Base-by-base conservation (phyloP, 2,888 invertebrate genomes). In the Andrena chrysosceles region DNA sequence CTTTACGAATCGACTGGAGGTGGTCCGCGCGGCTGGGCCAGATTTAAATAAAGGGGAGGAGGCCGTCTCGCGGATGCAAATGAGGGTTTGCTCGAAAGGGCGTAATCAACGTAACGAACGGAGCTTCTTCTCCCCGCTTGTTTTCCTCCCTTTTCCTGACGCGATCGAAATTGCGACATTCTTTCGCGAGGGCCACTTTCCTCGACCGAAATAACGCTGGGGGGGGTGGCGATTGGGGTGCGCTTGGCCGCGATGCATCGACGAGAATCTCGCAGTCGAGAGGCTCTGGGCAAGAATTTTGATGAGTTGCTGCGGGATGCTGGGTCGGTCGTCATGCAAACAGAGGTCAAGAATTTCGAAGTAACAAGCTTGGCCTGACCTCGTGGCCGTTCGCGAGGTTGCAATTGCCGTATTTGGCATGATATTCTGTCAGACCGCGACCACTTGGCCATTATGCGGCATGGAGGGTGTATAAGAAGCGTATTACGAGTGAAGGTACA, bases 1-100 rank as follows among this genome's bases (percentile, higher is more conserved):
- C 79, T 67, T 71, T 71, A 63, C 60, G 81, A 80, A 81, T 81
- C 70, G 68, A 67, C 75, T 60, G 64, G 64, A 54, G 80, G 59
- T 69, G 64, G 72, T 69, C 35, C 59, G 59, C 31, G 69, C 69
- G 73, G 16, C 49, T 54, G 68, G 52, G 52, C 60, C 42, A 60
- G 72, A 72, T 81, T 80, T 80, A 79, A 80, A 73, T 81, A 74
- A 74, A 69, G 81, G 81, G 74, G 62, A 68, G 81, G 81, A 66
- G 62, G 64, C 33, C 74, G 74, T 81, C 80, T 74, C 81, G 81
- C 48, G 67, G 72, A 79, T 81, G 81, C 80, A 81, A 79, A 81
- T 73, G 73, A 81, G 81, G 74, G 74, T 80, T 73, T 69, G 74
- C 74, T 80, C 68, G 69, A 74, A 81, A 76, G 70, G 67, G 69